Percentiles rank a stretch among this genome's conserved stretches.
Conservation (phyloP, 2,113 vertebrate species). For the Eidolon helvum region DNA sequence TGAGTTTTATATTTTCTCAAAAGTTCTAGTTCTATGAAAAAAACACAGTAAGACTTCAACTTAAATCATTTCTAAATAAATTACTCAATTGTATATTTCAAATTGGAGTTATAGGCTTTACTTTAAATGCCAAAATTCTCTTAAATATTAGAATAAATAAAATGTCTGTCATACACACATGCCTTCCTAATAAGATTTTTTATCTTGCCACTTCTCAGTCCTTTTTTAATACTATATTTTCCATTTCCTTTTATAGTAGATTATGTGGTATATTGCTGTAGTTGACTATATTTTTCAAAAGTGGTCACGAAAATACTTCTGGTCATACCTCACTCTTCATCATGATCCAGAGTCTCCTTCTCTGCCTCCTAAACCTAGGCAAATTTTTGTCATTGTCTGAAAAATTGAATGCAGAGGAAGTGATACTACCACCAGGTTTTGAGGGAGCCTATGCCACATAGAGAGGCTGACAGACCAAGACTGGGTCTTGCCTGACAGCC, state of each 20-base stretch:
- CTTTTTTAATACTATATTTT: background rate
- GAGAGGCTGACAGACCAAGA: background rate
- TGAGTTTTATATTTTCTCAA: background rate
- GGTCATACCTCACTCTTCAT: background rate
- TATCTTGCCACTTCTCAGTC: too few species aligned
- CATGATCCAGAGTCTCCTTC: background rate
- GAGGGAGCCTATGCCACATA: background rate
- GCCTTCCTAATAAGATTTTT: background rate
- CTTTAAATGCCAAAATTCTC: background rate
- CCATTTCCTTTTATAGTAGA: background rate
- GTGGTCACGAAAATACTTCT: background rate
- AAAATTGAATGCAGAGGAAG: background rate
- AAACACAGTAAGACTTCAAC: background rate
- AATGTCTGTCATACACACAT: background rate
- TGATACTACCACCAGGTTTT: background rate
- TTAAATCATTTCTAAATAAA: background rate
- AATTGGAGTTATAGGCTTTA: background rate
- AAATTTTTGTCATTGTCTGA: background rate
- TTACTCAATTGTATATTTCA: background rate
- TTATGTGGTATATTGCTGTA: background rate
- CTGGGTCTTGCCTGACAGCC: background rate
- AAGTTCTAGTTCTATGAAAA: background rate
- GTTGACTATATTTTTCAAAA: background rate
- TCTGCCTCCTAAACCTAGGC: background rate
- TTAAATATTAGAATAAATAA: constrained; percentile 9